A percentile compares a stretch with the other conserved stretches of the same genome.
Conservation (phyloP, 2,888 invertebrate genomes). For the Drosophila tanythrix region DNA sequence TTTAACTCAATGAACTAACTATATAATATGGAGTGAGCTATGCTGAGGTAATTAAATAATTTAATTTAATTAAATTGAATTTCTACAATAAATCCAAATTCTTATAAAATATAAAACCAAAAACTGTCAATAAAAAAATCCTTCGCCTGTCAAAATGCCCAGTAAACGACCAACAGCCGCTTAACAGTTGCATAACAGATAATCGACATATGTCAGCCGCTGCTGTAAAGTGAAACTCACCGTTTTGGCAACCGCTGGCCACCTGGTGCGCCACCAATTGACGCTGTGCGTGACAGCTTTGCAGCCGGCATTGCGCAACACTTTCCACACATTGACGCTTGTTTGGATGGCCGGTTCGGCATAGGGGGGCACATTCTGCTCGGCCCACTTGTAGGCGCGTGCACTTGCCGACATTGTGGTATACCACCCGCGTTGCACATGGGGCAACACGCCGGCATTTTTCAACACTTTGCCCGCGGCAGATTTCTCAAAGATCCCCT, state of each 20-base stretch:
- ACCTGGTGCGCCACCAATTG: slow-evolving; percentile 86
- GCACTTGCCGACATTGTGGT: slow-evolving; percentile 87
- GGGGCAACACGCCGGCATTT: slow-evolving; percentile 88
- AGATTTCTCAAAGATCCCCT: slow-evolving; percentile 90
- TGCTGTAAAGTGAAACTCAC: slow-evolving; percentile 85
- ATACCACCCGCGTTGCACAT: slow-evolving; percentile 88
- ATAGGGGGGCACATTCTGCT: slow-evolving; percentile 89
- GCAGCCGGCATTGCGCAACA: slow-evolving; percentile 86
- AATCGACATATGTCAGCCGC: neutral
- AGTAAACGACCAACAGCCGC: neutral
- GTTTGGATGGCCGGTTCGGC: slow-evolving; percentile 88
- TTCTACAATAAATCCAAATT: too few species aligned
- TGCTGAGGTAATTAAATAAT: neutral
- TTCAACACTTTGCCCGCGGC: slow-evolving; percentile 88
- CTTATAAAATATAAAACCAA: neutral
- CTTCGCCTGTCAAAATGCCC: neutral
- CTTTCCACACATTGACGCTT: slow-evolving; percentile 86
- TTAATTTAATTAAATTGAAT: neutral
- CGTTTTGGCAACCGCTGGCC: slow-evolving; percentile 86
- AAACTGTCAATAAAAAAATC: neutral
- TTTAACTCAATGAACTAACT: neutral
- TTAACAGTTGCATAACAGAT: neutral
- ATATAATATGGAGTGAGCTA: neutral
- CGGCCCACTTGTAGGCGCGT: slow-evolving; percentile 88
- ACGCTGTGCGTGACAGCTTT: slow-evolving; percentile 86